Evolutionary conservation across 2,888 invertebrate species (phyloP).

Genomic region (Watsonalla cultraria): DNA sequence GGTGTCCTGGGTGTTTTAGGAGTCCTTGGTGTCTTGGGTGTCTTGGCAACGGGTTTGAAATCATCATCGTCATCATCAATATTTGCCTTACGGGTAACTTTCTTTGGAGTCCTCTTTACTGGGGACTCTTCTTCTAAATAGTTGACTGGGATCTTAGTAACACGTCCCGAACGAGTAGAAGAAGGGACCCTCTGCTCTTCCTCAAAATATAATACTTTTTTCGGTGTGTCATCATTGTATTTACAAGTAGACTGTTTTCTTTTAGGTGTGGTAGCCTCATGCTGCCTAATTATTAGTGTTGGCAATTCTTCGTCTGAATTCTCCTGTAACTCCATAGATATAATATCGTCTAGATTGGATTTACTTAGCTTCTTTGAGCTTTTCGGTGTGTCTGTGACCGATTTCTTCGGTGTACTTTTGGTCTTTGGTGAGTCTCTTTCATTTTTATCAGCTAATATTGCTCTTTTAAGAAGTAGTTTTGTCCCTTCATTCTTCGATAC

Average conservation of each 20-base stretch:
- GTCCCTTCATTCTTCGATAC: constrained; percentile 66
- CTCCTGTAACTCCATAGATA: constrained; percentile 62
- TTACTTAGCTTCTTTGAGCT: constrained; percentile 38
- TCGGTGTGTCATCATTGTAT: constrained; percentile 49
- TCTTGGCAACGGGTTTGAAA: constrained; percentile 36
- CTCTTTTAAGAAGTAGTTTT: constrained; percentile 66
- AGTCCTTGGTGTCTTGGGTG: constrained; percentile 34
- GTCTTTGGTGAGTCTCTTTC: constrained; percentile 59
- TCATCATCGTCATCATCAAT: constrained; percentile 54
- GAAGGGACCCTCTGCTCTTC: constrained; percentile 40
- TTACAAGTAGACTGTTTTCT: constrained; percentile 46
- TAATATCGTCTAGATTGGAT: constrained; percentile 48
- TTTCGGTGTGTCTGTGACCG: constrained; percentile 39
- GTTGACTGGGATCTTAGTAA: constrained; percentile 34
- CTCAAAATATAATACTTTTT: constrained; percentile 54
- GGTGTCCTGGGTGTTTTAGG: constrained; percentile 33
- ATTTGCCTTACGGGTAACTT: constrained; percentile 26
- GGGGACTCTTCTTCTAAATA: constrained; percentile 57
- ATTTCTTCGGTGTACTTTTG: constrained; percentile 23
- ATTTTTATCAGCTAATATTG: constrained; percentile 62
- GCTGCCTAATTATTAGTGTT: constrained; percentile 59
- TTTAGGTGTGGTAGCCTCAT: constrained; percentile 53
- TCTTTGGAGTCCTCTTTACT: constrained; percentile 48
- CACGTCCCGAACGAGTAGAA: constrained; percentile 47
- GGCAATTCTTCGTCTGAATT: constrained; percentile 67